Evolutionary conservation across 2,113 vertebrate genomes (phyloP), one percentile per base, ranked within the genome.

Genomic region (Erythrocercus mccallii): DNA sequence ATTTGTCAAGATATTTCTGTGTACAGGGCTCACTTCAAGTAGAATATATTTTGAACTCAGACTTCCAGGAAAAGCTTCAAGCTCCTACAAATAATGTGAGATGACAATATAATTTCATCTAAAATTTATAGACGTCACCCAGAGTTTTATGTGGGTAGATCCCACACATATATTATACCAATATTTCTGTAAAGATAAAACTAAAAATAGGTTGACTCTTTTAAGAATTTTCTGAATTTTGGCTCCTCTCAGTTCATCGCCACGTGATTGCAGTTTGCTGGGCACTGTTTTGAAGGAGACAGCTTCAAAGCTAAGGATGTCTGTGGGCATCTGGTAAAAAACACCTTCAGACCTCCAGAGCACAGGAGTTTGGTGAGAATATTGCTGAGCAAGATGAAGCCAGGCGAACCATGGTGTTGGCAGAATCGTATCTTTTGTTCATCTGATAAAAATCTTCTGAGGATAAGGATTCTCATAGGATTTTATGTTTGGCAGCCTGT

Each of bases 401-500:
- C 71, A 47, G 23, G 68, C 62, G 60, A 91, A 40, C 62, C 72
- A 10, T 51, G 38, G 23, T 94, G 83, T 95, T 70, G 86, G 71
- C 71, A 92, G 38, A 93, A 91, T 50, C 37, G 54, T 40, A 1
- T 62, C 42, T 69, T 92, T 86, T 68, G 31, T 83, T 92, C 82
- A 89, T 60, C 85, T 84, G 71, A 79, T 89, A 92, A 81, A 96
- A 96, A 81, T 79, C 70, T 87, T 95, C 64, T 88, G 35, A 86
- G 70, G 82, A 83, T 89, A 84, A 77, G 64, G 20, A 53, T 81
- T 91, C 74, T 88, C 53, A 23, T 51, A 64, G 69, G 79, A 77
- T 93, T 93, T 84, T 66, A 30, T 81, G 74, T 96, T 94, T 96
- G 90, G 92, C 83, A 95, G 89, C 86, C 91, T 94, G 81, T 86